Evolutionary conservation across 2,797 vertebrate genomes (phyloP).

Genomic region (Sphaeramia orbicularis): DNA sequence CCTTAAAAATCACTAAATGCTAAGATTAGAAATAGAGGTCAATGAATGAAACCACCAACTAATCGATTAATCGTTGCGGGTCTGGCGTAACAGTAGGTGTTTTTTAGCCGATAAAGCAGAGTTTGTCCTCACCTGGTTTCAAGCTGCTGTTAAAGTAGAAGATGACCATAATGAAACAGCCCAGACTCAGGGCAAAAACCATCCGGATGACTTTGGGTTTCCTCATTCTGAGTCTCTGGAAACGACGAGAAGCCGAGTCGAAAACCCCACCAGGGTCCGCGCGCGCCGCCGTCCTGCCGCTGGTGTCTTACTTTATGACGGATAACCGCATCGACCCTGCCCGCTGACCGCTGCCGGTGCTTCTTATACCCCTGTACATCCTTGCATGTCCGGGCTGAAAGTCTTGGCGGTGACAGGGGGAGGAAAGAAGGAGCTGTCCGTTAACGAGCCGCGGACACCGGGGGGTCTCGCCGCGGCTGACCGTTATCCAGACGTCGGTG

Average conservation of each 20-base stretch:
- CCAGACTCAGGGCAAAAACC: constrained; percentile 85
- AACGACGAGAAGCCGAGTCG: constrained; percentile 21
- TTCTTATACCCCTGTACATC: constrained; percentile 56
- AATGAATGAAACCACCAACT: too few species aligned
- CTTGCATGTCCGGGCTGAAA: constrained; percentile 46
- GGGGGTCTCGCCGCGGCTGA: not conserved
- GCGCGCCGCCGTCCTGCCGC: constrained; percentile 12
- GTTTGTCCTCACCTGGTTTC: constrained; percentile 83
- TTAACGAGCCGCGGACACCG: not conserved
- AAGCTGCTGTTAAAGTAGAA: constrained; percentile 88
- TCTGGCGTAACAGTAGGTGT: too few species aligned
- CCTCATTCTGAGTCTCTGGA: constrained; percentile 82
- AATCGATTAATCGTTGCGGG: too few species aligned
- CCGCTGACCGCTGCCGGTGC: constrained; percentile 43
- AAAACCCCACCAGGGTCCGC: constrained; percentile 48
- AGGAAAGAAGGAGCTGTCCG: not conserved
- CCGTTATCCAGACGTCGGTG: constrained; percentile 1
- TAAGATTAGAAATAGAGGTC: too few species aligned
- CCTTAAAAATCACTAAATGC: too few species aligned
- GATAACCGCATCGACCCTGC: constrained; percentile 48
- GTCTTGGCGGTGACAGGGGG: constrained; percentile 5
- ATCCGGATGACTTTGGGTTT: constrained; percentile 80
- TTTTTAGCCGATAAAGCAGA: not conserved
- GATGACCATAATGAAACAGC: constrained; percentile 86
- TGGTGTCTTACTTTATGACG: constrained; percentile 52